These are phyloP conservation scores for Lordiphosa fenestrarum DNA, from an alignment of 2,888 invertebrate species.

Conservation along the genomic window DNA sequence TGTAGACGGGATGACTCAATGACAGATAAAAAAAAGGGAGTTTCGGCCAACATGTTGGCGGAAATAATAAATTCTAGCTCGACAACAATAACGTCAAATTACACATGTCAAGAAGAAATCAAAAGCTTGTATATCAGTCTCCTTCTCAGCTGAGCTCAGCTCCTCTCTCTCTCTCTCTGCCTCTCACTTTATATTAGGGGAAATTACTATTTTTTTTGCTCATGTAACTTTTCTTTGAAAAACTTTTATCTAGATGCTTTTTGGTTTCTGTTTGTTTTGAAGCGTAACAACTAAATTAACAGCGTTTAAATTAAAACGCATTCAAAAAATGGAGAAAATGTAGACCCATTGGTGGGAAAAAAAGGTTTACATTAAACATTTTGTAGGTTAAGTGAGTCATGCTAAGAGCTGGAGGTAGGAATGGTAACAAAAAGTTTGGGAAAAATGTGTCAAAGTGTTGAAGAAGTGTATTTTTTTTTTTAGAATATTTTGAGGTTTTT, in stretches of 20 bases:
- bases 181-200: constrained; percentile 38
- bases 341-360: too few relatives aligned
- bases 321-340: constrained; percentile 9
- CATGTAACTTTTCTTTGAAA: constrained; percentile 44
- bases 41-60: constrained; percentile 53
- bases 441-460: too few relatives aligned
- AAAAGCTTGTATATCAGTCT: constrained; percentile 40
- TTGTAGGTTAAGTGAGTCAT: too few relatives aligned
- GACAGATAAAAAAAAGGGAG: constrained; percentile 24
- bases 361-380: too few relatives aligned
- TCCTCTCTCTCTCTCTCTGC: constrained; percentile 23
- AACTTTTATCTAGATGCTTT: constrained; percentile 37
- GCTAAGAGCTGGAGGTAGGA: too few relatives aligned
- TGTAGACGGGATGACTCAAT: constrained; percentile 19
- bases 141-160: background rate
- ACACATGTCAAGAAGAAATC: constrained; percentile 44
- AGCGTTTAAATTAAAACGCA: constrained; percentile 63
- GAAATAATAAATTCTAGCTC: constrained; percentile 71
- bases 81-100: constrained; percentile 41
- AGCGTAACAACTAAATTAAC: constrained; percentile 72
- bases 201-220: constrained; percentile 33
- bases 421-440: too few relatives aligned
- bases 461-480: too few relatives aligned
- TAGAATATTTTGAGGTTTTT: too few relatives aligned
- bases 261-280: constrained; percentile 34